Evolutionary conservation across 2,113 vertebrate species (phyloP).

Genomic region (Campylomormyrus numenius): DNA sequence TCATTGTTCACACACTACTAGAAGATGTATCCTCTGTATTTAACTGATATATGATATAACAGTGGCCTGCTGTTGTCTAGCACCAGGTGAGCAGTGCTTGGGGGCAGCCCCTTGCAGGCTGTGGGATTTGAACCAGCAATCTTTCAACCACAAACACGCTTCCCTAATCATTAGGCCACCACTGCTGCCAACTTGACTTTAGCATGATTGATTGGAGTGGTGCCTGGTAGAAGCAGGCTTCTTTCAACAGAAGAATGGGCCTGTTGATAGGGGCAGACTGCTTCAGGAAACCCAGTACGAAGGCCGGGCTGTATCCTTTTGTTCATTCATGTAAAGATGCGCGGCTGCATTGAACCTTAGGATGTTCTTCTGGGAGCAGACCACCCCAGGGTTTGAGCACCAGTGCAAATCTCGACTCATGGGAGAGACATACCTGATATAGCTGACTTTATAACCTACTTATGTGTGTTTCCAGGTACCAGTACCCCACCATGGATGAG

Average conservation of each 20-base stretch:
- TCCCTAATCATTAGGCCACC: no score
- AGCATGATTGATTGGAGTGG: neutral
- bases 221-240: neutral
- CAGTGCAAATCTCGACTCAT: neutral
- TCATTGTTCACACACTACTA: no score
- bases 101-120: no score
- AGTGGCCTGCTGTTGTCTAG: no score
- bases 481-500: slow-evolving; percentile 90
- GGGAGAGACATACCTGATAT: neutral
- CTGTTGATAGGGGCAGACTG: neutral
- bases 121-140: no score
- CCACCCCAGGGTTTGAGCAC: neutral
- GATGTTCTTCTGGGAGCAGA: neutral
- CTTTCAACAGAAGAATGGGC: neutral
- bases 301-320: neutral
- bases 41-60: no score
- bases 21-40: no score
- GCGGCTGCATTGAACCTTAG: neutral
- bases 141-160: no score
- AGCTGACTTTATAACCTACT: neutral
- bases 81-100: no score
- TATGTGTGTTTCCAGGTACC: slow-evolving; percentile 64
- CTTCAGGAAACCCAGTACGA: neutral
- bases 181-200: neutral
- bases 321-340: slow-evolving; percentile 3